Percentiles rank a stretch among this genome's conserved stretches.
phyloP scores from a whole-genome alignment of 2,888 invertebrate species.

The Arenicola marina region DNA sequence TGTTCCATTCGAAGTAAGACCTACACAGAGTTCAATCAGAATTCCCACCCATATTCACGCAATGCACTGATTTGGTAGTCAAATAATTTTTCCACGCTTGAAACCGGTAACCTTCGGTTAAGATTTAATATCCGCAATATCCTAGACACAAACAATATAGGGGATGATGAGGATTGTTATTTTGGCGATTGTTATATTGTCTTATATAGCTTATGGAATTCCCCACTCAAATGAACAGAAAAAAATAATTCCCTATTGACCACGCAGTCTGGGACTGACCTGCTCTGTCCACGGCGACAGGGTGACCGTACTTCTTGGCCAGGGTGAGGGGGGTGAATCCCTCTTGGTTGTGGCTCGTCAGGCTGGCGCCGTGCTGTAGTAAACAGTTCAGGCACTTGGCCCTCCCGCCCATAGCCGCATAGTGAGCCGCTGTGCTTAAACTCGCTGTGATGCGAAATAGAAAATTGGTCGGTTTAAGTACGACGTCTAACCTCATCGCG shows the following conservation, averaged over 20 bases:
- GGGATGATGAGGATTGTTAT: too few species aligned
- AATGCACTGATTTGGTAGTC: too few species aligned
- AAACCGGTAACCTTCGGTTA: too few species aligned
- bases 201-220: not conserved
- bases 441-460: slow-evolving; percentile 11
- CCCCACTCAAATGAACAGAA: not conserved
- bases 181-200: not conserved
- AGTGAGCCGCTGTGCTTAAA: slow-evolving; percentile 56
- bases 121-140: too few species aligned
- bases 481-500: too few species aligned
- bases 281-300: slow-evolving; percentile 54
- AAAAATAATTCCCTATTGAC: too few species aligned
- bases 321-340: slow-evolving; percentile 50
- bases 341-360: slow-evolving; percentile 43
- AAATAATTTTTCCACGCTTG: too few species aligned
- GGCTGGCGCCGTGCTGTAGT: slow-evolving; percentile 51
- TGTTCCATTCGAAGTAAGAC: too few species aligned
- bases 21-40: too few species aligned
- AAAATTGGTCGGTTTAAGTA: not conserved
- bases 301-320: slow-evolving; percentile 53
- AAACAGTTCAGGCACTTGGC: slow-evolving; percentile 58
- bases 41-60: too few species aligned
- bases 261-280: too few species aligned
- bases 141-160: too few species aligned
- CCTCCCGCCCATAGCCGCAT: slow-evolving; percentile 49